Conservation (phyloP, 2,797 vertebrate species). For the Pseudochirops corinnae region DNA sequence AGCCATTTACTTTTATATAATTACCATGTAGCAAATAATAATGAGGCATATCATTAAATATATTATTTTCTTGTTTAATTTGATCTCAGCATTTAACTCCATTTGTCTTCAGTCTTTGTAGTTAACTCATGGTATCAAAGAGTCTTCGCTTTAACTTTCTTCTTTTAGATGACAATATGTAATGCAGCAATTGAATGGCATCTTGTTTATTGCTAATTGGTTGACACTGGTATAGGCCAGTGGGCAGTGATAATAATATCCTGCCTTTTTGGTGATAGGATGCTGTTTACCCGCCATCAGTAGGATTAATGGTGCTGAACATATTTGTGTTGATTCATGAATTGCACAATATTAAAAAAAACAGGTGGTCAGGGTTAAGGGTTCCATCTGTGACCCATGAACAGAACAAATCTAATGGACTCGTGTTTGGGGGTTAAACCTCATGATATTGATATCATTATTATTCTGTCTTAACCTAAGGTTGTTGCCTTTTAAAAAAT, state of each 20-base stretch:
- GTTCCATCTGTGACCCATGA: neutral
- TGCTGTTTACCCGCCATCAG: neutral
- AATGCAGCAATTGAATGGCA: neutral
- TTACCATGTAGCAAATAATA: neutral
- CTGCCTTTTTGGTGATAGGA: neutral
- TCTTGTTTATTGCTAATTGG: neutral
- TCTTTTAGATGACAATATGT: neutral
- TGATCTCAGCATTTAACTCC: neutral
- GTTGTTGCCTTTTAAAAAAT: conserved; percentile 36
- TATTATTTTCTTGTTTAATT: neutral
- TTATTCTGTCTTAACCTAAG: neutral
- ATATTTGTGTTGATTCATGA: neutral
- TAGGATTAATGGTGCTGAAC: neutral
- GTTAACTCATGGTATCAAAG: neutral
- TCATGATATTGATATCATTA: neutral
- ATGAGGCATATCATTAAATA: neutral
- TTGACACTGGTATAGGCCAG: neutral
- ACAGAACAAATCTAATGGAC: conserved; percentile 10
- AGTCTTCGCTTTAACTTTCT: neutral
- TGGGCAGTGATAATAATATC: neutral
- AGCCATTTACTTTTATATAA: neutral
- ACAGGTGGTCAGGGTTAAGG: neutral
- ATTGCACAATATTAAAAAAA: neutral
- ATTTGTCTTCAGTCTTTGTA: neutral
- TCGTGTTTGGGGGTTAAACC: neutral